Base-by-base conservation (phyloP, 92 coral and sea anemone genomes). In the Desmophyllum pertusum region DNA sequence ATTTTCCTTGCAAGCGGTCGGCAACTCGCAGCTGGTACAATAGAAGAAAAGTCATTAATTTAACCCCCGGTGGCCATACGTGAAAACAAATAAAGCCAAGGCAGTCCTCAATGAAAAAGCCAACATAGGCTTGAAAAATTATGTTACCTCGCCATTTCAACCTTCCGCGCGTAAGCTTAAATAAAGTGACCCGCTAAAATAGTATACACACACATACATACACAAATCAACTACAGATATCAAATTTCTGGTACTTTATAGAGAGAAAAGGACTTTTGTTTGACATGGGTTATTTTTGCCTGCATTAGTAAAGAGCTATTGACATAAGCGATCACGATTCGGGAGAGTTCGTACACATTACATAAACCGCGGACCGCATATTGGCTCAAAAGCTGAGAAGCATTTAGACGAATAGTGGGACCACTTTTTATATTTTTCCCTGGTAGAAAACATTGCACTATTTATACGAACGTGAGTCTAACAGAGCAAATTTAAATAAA, bases 71-170 rank as follows among this genome's bases (percentile, higher is more conserved):
- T 71, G 86, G 70, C 79, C 36, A 25, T 30, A 8, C 59, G 39
- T 69, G 17, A 82, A 82, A 71, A 82, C 78, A 71, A 73, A n/a
- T n/a, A n/a, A n/a, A n/a, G n/a, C n/a, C n/a, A n/a, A 72, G 43
- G 23, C 59, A 25, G 55, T 59, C 61, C 79, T 19, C 55, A 29
- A 10, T 38, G 29, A 3, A 48, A 80, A 65, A 31, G 46, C 51
- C 52, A 68, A 71, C 63, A 82, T n/a, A 45, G 40, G 41, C 35
- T 43, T 36, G 15, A 31, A 67, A 46, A 68, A 50, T 36, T 80
- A 17, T 82, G 79, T 57, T 79, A 71, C 73, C 43, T 39, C 42
- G 39, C 4, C 61, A n/a, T 4, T 18, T 50, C 77, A 42, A 33
- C 45, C 37, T 13, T 66, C 36, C 23, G 70, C 11, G 85, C 30